phyloP scores from a whole-genome alignment of 2,888 invertebrate species.

The Julus scandinavius region DNA sequence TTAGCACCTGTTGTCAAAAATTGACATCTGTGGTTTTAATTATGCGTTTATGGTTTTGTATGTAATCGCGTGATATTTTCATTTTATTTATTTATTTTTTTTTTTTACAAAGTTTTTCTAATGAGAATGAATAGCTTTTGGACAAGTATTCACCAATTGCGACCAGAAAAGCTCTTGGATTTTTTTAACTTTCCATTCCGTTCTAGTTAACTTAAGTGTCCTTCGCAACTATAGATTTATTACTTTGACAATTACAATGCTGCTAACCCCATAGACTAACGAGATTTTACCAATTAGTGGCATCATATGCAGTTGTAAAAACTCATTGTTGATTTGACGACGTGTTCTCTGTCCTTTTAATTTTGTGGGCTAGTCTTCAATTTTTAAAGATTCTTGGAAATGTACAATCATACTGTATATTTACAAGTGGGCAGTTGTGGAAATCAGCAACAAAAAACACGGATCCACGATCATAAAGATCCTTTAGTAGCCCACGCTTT shows the following conservation, averaged over 20 bases:
- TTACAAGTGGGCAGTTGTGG: not conserved
- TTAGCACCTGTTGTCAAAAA: too few species aligned
- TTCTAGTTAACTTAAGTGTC: not conserved
- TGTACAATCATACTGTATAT: not conserved
- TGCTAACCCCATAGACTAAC: not conserved
- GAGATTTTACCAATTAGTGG: not conserved
- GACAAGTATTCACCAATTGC: constrained; percentile 9
- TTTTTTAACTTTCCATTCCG: not conserved
- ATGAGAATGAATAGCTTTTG: too few species aligned
- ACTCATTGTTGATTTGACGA: not conserved
- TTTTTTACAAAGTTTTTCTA: too few species aligned
- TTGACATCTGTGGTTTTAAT: too few species aligned
- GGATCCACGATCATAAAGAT: not conserved
- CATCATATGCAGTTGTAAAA: not conserved
- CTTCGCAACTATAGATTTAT: too few species aligned
- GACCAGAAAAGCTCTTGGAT: constrained; percentile 2
- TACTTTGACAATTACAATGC: not conserved
- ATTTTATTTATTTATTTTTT: not conserved
- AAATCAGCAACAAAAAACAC: not conserved
- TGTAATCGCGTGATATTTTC: not conserved
- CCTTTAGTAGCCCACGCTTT: not conserved
- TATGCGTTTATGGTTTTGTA: not conserved
- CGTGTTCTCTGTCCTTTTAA: not conserved
- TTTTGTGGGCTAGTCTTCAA: not conserved
- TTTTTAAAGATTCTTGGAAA: not conserved